These are phyloP conservation scores for Papilio protenor DNA, from an alignment of 2,888 invertebrate genomes.

Conservation along the genomic window DNA sequence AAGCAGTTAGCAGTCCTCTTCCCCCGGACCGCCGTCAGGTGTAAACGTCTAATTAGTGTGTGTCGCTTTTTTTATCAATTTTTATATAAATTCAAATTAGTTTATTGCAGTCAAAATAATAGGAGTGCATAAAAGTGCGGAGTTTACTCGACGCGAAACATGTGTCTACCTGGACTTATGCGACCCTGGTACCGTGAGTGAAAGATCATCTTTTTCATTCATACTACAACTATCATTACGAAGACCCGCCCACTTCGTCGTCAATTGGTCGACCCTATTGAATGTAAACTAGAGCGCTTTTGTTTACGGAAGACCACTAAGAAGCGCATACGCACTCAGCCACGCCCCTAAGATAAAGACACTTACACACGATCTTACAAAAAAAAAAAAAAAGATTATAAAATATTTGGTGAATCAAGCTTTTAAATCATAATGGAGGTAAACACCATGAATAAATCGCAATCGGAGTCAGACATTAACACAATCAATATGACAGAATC, in stretches of 20 bases:
- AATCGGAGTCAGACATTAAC: not conserved
- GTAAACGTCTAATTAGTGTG: not conserved
- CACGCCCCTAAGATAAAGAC: not conserved
- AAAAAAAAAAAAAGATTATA: not conserved
- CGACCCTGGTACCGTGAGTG: slow-evolving; percentile 3
- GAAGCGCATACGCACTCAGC: not conserved
- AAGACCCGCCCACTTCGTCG: not conserved
- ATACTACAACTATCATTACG: not conserved
- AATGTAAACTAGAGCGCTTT: not conserved
- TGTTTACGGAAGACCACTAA: not conserved
- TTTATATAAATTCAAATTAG: not conserved
- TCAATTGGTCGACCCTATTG: not conserved
- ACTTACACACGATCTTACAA: not conserved
- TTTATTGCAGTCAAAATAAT: not conserved
- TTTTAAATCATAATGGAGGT: not conserved
- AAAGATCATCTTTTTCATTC: not conserved
- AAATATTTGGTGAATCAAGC: not conserved
- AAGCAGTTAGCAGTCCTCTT: too few species aligned
- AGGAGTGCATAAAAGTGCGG: slow-evolving; percentile 14
- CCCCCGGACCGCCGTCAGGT: not conserved
- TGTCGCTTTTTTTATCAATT: not conserved
- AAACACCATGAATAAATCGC: not conserved
- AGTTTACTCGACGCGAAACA: not conserved
- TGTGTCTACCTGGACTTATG: not conserved
- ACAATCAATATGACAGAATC: not conserved